These are phyloP conservation scores for Prunella strophiata DNA, from an alignment of 2,797 vertebrate genomes.

Conservation along the genomic window DNA sequence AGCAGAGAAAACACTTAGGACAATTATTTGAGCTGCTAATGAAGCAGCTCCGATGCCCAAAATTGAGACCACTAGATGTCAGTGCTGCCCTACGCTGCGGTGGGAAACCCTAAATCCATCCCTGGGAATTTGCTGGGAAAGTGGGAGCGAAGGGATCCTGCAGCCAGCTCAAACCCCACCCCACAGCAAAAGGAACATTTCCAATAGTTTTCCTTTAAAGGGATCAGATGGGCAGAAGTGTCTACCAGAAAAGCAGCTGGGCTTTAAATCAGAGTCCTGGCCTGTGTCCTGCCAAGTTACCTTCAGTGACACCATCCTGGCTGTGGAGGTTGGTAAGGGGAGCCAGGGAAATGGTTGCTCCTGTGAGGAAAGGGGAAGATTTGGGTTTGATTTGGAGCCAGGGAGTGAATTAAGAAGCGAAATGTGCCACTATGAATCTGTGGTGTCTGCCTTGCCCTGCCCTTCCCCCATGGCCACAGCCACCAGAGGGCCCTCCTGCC, in stretches of 20 bases:
- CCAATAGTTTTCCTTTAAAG: not conserved
- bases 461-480: fast-evolving
- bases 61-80: conserved; percentile 63
- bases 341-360: fast-evolving
- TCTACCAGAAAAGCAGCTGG: not conserved
- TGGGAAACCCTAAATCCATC: not conserved
- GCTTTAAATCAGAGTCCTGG: not conserved
- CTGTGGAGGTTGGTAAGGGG: fast-evolving
- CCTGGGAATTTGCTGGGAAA: not conserved
- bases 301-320: not conserved
- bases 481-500: conserved; percentile 29
- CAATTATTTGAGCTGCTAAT: fast-evolving
- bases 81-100: not conserved
- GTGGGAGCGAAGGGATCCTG: fast-evolving
- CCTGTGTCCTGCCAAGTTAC: fast-evolving
- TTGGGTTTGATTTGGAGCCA: not conserved
- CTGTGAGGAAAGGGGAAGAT: not conserved
- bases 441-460: fast-evolving
- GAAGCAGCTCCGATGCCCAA: not conserved
- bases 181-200: not conserved
- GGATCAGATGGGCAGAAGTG: not conserved
- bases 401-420: fast-evolving
- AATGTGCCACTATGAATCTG: fast-evolving
- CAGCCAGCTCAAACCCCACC: not conserved
- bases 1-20: fast-evolving